Conservation (phyloP, 2,113 vertebrate genomes). For the human region DNA sequence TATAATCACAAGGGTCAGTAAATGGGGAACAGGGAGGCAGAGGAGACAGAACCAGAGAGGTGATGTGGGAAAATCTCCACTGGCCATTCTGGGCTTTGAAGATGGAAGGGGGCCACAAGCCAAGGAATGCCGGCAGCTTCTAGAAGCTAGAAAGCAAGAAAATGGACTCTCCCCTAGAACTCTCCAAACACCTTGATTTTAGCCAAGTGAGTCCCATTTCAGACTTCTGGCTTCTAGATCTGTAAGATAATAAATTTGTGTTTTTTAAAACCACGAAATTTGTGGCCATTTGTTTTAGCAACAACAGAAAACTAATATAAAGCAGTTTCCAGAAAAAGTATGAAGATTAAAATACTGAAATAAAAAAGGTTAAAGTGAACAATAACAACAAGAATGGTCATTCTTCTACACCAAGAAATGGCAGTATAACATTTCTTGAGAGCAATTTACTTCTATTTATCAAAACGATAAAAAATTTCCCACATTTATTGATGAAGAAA, state of each 20-base stretch:
- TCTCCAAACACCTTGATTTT: not conserved
- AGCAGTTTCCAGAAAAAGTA: not conserved
- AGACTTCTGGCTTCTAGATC: not conserved
- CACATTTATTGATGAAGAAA: not conserved
- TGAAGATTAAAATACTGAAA: slow-evolving; percentile 20
- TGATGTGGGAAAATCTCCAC: not conserved
- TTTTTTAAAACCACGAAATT: not conserved
- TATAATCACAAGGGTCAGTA: not conserved
- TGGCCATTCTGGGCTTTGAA: not conserved
- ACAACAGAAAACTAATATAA: not conserved
- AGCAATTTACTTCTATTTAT: not conserved
- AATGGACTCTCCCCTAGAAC: not conserved
- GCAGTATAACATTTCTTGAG: not conserved
- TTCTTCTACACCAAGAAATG: not conserved
- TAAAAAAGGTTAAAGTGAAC: slow-evolving; percentile 9
- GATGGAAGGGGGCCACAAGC: not conserved
- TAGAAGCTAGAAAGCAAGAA: not conserved
- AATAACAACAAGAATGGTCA: not conserved
- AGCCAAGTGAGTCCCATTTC: not conserved
- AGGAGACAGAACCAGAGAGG: not conserved
- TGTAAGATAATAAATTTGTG: not conserved
- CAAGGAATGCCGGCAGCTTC: not conserved
- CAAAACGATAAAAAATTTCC: not conserved
- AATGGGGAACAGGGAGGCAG: not conserved
- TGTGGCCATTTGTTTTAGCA: not conserved